phyloP scores from a whole-genome alignment of 2,113 vertebrate species.

The Puntigrus tetrazona region DNA sequence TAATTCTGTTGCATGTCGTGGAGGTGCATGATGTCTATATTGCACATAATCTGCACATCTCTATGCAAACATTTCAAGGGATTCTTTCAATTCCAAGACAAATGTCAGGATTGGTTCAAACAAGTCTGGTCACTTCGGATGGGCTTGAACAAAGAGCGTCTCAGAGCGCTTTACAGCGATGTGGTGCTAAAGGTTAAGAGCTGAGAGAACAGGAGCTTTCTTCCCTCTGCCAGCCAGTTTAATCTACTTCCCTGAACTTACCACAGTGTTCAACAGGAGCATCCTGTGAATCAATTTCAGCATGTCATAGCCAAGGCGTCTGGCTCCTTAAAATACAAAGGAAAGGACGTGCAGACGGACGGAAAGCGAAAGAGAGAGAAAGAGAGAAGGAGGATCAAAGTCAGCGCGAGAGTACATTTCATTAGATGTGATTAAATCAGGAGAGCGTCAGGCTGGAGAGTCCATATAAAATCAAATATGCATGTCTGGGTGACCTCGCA shows the following conservation, averaged over 20 bases:
- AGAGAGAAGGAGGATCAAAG: constrained; percentile 13
- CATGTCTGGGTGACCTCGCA: constrained; percentile 13
- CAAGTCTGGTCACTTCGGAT: neutral
- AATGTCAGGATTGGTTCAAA: neutral
- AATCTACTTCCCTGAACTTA: constrained; percentile 49
- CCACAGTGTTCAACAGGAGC: constrained; percentile 48
- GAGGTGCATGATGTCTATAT: neutral
- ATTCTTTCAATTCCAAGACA: neutral
- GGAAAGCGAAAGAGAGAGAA: neutral
- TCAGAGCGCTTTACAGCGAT: neutral
- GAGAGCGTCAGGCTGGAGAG: constrained; percentile 5
- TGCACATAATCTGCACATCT: neutral
- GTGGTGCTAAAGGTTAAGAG: neutral
- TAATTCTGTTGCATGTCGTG: neutral
- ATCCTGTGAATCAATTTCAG: constrained; percentile 60
- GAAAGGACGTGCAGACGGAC: neutral
- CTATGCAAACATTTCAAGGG: neutral
- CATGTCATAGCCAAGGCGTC: constrained; percentile 62
- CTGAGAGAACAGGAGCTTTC: neutral
- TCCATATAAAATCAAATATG: constrained; percentile 38
- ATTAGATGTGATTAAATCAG: constrained; percentile 48
- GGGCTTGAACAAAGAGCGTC: neutral
- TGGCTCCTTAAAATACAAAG: constrained; percentile 41
- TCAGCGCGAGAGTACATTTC: constrained; percentile 30
- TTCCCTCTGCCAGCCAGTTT: neutral